phyloP scores from a whole-genome alignment of 1,140 invertebrate genomes.

The Capitella teleta region DNA sequence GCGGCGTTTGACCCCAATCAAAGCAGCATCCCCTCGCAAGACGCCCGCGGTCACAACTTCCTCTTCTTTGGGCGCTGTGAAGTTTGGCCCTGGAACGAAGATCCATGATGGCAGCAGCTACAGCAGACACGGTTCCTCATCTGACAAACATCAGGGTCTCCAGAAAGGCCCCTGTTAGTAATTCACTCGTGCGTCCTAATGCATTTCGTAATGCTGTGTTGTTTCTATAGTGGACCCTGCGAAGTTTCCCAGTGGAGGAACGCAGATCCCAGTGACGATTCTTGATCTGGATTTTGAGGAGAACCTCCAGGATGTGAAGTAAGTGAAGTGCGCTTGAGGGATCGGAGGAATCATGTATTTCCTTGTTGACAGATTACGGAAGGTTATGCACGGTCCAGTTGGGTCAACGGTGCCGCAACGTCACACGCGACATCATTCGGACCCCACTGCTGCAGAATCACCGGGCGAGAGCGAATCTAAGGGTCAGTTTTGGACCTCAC shows the following conservation, averaged over 20 bases:
- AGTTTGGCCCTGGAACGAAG: constrained; percentile 5
- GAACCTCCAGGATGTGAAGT: background rate
- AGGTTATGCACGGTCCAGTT: too few relatives aligned
- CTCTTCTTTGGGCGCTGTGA: background rate
- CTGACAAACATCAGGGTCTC: background rate
- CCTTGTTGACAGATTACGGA: too few relatives aligned
- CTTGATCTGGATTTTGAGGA: background rate
- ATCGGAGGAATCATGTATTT: too few relatives aligned
- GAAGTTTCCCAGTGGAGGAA: background rate
- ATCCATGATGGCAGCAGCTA: background rate
- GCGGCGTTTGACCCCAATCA: too few relatives aligned
- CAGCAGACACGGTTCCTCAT: background rate
- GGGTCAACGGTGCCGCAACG: too few relatives aligned
- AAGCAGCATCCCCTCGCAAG: too few relatives aligned
- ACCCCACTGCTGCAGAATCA: too few relatives aligned
- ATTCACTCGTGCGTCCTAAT: background rate
- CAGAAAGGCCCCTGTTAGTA: background rate
- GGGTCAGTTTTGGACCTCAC: too few relatives aligned
- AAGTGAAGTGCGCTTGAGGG: too few relatives aligned
- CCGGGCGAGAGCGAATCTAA: too few relatives aligned
- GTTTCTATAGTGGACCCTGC: background rate
- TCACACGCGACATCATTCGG: too few relatives aligned
- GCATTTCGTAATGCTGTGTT: background rate
- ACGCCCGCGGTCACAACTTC: too few relatives aligned
- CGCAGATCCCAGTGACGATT: background rate